These are phyloP conservation scores for Timandra comae DNA, from an alignment of 2,888 invertebrate species.

Conservation along the genomic window DNA sequence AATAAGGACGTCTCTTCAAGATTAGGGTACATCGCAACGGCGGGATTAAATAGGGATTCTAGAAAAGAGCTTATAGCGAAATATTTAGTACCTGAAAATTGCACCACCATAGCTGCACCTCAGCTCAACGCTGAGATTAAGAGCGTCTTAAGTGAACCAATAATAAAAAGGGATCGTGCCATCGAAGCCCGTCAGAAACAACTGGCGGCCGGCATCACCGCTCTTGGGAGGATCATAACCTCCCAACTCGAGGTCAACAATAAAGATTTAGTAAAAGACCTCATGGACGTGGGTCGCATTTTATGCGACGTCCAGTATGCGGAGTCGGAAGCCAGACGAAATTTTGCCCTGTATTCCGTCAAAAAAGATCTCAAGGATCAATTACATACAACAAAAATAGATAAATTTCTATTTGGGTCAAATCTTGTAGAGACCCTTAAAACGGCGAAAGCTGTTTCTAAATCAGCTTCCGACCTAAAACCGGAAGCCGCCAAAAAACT, in stretches of 20 bases:
- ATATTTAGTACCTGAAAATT: neutral
- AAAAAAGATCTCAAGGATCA: neutral
- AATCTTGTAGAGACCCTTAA: constrained; percentile 1
- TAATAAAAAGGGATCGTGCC: neutral
- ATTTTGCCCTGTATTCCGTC: neutral
- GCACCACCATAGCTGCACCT: neutral
- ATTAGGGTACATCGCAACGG: neutral
- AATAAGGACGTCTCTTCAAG: neutral
- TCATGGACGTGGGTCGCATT: neutral
- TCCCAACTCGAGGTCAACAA: neutral
- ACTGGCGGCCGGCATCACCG: neutral
- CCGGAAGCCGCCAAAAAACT: too few relatives aligned
- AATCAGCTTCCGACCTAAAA: constrained; percentile 1
- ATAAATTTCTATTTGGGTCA: constrained; percentile 1
- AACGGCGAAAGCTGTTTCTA: neutral
- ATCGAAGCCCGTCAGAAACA: neutral
- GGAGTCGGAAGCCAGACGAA: neutral
- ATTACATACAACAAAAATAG: neutral
- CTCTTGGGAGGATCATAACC: neutral
- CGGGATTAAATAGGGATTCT: neutral
- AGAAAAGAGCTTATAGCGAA: neutral
- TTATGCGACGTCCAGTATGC: constrained; percentile 2
- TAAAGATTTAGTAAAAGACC: neutral
- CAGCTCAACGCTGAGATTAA: neutral
- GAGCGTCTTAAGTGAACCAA: neutral